Evolutionary conservation across 2,113 vertebrate species (phyloP).

Genomic region (Clupea harengus): DNA sequence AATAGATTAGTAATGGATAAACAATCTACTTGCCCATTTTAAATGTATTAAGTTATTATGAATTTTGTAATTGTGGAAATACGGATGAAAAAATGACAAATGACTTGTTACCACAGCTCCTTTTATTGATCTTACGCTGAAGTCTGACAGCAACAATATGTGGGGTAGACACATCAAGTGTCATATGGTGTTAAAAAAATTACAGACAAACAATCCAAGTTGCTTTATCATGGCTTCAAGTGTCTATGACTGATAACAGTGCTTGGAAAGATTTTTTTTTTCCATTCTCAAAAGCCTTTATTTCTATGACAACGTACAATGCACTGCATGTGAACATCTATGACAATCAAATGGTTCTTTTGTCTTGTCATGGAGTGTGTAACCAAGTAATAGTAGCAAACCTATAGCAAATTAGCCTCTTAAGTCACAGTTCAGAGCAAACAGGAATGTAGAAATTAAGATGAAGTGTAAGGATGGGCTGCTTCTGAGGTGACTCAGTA

Average conservation of each 20-base stretch:
- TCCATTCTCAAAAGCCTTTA: constrained; percentile 9
- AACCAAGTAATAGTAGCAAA: constrained; percentile 13
- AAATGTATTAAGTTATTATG: too few species aligned
- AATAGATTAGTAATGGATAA: too few species aligned
- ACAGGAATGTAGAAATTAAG: not conserved
- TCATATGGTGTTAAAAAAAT: constrained; percentile 43
- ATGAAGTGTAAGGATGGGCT: not conserved
- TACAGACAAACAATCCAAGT: constrained; percentile 30
- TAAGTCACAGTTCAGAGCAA: not conserved
- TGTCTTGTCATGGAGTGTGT: constrained; percentile 1
- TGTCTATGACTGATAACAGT: constrained; percentile 31
- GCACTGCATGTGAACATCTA: constrained; percentile 22
- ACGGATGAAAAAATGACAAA: constrained; percentile 15
- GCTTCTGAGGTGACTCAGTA: not conserved
- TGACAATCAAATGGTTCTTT: constrained; percentile 22
- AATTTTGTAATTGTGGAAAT: not conserved
- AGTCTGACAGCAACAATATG: constrained; percentile 52
- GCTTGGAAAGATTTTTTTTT: constrained; percentile 11
- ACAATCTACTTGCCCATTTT: not conserved
- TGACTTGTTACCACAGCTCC: constrained; percentile 56
- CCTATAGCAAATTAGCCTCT: not conserved
- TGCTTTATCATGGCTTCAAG: constrained; percentile 14
- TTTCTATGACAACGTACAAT: constrained; percentile 15
- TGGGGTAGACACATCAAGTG: constrained; percentile 37
- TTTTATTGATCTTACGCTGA: constrained; percentile 63